phyloP scores from a whole-genome alignment of 2,888 invertebrate genomes.

The Cephus pulcher region DNA sequence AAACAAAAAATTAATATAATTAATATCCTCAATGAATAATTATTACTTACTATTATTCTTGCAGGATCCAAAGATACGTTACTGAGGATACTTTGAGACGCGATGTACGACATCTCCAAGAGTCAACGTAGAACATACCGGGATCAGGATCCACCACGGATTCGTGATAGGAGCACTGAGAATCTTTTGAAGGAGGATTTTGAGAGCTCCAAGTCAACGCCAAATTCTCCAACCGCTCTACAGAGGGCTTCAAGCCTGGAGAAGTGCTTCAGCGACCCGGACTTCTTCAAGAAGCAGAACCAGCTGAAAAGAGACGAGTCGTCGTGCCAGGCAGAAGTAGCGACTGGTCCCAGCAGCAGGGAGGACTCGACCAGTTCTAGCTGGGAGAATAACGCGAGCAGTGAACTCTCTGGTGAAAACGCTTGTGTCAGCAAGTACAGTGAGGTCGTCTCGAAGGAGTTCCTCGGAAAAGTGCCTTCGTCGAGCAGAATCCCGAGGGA shows the following conservation, averaged over 20 bases:
- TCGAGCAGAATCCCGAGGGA: constrained; percentile 21
- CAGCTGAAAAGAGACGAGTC: constrained; percentile 28
- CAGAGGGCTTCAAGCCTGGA: constrained; percentile 49
- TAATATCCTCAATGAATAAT: neutral
- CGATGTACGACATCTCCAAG: constrained; percentile 56
- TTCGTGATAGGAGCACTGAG: constrained; percentile 41
- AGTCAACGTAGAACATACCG: constrained; percentile 53
- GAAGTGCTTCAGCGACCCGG: constrained; percentile 54
- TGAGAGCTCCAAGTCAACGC: constrained; percentile 43
- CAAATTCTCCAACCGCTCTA: constrained; percentile 43
- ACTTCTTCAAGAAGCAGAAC: constrained; percentile 39
- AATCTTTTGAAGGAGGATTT: constrained; percentile 45
- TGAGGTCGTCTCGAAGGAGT: constrained; percentile 43
- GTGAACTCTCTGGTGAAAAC: constrained; percentile 36
- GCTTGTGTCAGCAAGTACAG: constrained; percentile 24
- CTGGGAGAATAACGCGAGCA: constrained; percentile 39
- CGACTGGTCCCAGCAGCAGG: constrained; percentile 28
- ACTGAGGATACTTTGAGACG: neutral
- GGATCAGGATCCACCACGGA: constrained; percentile 60
- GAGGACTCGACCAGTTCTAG: constrained; percentile 41
- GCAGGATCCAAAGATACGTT: neutral
- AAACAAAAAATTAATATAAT: neutral
- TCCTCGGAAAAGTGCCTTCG: constrained; percentile 47
- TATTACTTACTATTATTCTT: neutral
- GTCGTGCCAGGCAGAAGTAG: constrained; percentile 36